Evolutionary conservation across 2,888 invertebrate genomes (phyloP).

Genomic region (Chymomyza procnemis): DNA sequence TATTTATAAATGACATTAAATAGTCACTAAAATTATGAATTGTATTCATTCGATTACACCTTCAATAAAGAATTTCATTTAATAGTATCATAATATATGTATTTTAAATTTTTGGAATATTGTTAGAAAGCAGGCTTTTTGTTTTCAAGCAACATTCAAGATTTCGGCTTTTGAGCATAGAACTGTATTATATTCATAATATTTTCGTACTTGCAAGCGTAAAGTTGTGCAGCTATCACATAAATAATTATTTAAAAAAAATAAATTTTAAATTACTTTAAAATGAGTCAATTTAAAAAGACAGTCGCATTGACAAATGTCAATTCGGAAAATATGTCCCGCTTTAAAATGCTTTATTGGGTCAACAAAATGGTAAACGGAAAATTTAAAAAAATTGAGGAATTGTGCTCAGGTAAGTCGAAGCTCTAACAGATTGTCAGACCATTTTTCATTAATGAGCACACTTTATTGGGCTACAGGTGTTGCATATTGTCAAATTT

Average conservation of each 20-base stretch:
- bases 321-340: conserved; percentile 91
- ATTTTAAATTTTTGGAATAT: neutral
- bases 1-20: neutral
- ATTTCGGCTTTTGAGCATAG: neutral
- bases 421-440: neutral
- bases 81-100: neutral
- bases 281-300: conserved; percentile 54
- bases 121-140: neutral
- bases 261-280: too few relatives aligned
- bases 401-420: conserved; percentile 87
- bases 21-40: neutral
- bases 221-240: neutral
- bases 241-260: neutral
- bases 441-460: neutral
- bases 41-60: conserved; percentile 49
- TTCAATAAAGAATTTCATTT: conserved; percentile 37
- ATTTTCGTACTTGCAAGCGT: neutral
- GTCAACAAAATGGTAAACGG: conserved; percentile 96
- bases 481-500: conserved; percentile 98
- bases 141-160: neutral
- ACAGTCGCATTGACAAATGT: conserved; percentile 60
- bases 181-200: neutral
- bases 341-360: conserved; percentile 99
- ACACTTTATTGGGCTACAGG: conserved; percentile 79
- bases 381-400: conserved; percentile 96